Evolutionary conservation across 2,888 invertebrate species (phyloP).

Genomic region (Lymantria monacha): DNA sequence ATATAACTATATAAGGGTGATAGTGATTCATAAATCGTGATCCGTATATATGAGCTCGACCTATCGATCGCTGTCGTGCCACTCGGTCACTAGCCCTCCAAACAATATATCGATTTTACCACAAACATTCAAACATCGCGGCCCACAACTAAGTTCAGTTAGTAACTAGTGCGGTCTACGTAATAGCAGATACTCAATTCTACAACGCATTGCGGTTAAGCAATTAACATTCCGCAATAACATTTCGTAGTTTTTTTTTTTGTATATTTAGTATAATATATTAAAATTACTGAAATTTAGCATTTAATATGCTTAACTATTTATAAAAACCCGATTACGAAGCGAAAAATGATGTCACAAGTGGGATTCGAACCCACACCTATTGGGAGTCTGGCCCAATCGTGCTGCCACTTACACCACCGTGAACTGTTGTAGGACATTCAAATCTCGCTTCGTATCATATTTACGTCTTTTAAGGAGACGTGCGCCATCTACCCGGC

Average conservation of each 20-base stretch:
- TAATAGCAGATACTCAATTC: background rate
- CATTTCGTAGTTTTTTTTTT: background rate
- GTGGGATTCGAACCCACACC: too few species aligned
- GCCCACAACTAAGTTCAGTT: conserved; percentile 10
- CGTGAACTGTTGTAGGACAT: too few species aligned
- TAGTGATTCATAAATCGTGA: conserved; percentile 8
- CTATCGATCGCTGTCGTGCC: conserved; percentile 43
- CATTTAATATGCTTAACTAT: too few species aligned
- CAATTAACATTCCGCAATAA: background rate
- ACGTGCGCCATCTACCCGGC: too few species aligned
- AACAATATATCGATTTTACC: conserved; percentile 54
- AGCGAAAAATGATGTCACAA: too few species aligned
- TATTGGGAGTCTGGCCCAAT: too few species aligned
- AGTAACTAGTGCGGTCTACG: background rate
- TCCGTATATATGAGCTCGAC: conserved; percentile 13
- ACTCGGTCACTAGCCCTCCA: conserved; percentile 52
- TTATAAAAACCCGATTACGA: too few species aligned
- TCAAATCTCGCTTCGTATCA: too few species aligned
- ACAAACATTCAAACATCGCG: conserved; percentile 38
- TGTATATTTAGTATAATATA: too few species aligned
- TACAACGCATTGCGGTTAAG: conserved; percentile 1
- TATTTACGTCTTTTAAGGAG: too few species aligned
- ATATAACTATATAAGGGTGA: background rate
- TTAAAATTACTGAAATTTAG: too few species aligned
- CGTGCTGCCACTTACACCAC: too few species aligned